phyloP scores from a whole-genome alignment of 2,113 vertebrate genomes.

The Pitta sordida region DNA sequence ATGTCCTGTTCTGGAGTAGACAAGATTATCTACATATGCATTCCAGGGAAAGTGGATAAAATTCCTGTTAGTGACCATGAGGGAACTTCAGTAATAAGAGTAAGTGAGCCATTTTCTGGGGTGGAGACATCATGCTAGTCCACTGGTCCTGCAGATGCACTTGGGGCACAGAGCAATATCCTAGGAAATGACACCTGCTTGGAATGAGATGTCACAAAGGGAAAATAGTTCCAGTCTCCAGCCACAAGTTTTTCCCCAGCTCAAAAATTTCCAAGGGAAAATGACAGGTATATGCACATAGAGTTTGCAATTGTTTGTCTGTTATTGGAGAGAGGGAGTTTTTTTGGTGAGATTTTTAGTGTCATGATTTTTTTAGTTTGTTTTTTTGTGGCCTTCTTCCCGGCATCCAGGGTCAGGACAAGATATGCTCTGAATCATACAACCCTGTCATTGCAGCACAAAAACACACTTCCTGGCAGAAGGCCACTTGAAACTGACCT shows the following conservation, averaged over 20 bases:
- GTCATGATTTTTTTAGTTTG: background rate
- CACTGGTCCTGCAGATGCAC: background rate
- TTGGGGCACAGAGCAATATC: background rate
- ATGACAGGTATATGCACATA: background rate
- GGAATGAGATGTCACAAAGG: background rate
- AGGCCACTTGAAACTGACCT: no score
- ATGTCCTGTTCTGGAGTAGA: background rate
- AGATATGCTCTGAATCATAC: no score
- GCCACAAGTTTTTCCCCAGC: background rate
- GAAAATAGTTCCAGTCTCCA: background rate
- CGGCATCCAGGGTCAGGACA: no score
- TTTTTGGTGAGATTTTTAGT: background rate
- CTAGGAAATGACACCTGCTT: background rate
- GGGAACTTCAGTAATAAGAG: background rate
- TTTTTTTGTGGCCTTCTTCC: no score
- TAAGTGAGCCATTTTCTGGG: background rate
- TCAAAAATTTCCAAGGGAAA: background rate
- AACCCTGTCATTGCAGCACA: no score
- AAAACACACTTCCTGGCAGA: no score
- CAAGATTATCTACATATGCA: rapidly evolving
- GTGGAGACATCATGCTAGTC: background rate
- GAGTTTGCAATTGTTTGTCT: background rate
- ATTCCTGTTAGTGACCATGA: background rate
- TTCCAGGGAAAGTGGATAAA: background rate
- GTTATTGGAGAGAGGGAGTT: rapidly evolving